These are phyloP conservation scores for Stegophylla sp. DNA, from an alignment of 2,888 invertebrate species.

Conservation along the genomic window DNA sequence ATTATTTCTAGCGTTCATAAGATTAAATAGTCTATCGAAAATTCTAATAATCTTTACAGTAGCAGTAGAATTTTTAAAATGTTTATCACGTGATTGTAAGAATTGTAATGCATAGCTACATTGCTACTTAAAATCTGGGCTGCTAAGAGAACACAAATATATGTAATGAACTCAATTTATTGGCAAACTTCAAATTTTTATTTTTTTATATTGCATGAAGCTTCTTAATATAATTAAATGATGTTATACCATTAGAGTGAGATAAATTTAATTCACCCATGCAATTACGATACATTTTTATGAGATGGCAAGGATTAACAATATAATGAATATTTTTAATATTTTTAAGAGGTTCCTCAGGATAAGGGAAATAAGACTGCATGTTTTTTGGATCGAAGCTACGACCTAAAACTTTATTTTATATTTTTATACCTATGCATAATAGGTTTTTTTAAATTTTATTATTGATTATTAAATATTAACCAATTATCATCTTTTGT, in stretches of 20 bases:
- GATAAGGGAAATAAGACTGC: slow-evolving; percentile 4
- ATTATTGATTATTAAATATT: too few species aligned
- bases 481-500: too few species aligned
- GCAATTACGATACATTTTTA: slow-evolving; percentile 35
- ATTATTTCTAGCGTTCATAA: slow-evolving; percentile 54
- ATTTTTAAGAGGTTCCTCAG: neutral
- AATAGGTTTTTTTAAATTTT: too few species aligned
- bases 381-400: neutral
- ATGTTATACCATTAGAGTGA: slow-evolving; percentile 71
- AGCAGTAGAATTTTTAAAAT: slow-evolving; percentile 60
- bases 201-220: slow-evolving; percentile 36
- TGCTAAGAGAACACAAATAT: slow-evolving; percentile 60
- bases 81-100: slow-evolving; percentile 42
- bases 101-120: slow-evolving; percentile 62
- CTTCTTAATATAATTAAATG: slow-evolving; percentile 49
- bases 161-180: slow-evolving; percentile 36
- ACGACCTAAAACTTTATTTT: neutral
- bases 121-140: slow-evolving; percentile 62
- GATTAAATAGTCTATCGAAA: slow-evolving; percentile 59
- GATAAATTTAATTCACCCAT: slow-evolving; percentile 65
- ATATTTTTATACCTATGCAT: too few species aligned
- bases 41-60: slow-evolving; percentile 61
- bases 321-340: slow-evolving; percentile 11
- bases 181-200: slow-evolving; percentile 37
- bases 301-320: slow-evolving; percentile 22